Evolutionary conservation across 2,797 vertebrate species (phyloP), one percentile per base, ranked within the genome.

Genomic region (Poeciliopsis gracilis): DNA sequence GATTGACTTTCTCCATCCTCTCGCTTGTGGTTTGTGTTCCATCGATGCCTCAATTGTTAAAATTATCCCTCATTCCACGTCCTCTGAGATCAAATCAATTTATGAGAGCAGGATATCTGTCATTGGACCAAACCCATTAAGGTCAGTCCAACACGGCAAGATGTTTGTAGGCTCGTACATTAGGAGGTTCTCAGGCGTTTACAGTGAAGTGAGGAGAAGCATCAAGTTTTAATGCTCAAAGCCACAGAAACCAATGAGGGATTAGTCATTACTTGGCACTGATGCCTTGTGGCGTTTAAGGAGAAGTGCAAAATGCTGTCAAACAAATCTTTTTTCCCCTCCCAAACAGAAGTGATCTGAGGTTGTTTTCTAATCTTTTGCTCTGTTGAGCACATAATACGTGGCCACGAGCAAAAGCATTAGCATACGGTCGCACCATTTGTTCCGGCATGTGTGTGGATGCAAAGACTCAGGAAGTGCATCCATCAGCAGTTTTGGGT

Each of bases 1-100:
- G 87, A 95, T 93, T 92, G 89, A 89, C 91, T 93, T 93, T 89
- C 93, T 80, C 82, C 79, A 74, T 89, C 86, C 87, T 84, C 76
- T 91, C 81, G 85, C 69, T 90, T 94, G 94, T 93, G 95, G 93
- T 94, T 84, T 92, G 47, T 73, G 83, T 86, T 91, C 84, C 94
- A 96, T 95, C 94, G 95, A 95, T 89, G 92, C 94, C 91, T 95
- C 92, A 93, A 90, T 93, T 94, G 94, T 94, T 93, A 93, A 46
- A 95, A 95, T 95, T 90, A 94, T 94, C 93, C 95, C 92, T 91
- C 88, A 80, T 86, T 91, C 85, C 82, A 77, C 88, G 87, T 95
- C 94, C 92, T 93, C 88, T 5, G 95, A 95, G 95, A 95, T 95
- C 92, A 93, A 94, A 95, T 96, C 95, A 94, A 95, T 96, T 95